Evolutionary conservation across 2,113 vertebrate genomes (phyloP).

Genomic region (Oenanthe melanoleuca): DNA sequence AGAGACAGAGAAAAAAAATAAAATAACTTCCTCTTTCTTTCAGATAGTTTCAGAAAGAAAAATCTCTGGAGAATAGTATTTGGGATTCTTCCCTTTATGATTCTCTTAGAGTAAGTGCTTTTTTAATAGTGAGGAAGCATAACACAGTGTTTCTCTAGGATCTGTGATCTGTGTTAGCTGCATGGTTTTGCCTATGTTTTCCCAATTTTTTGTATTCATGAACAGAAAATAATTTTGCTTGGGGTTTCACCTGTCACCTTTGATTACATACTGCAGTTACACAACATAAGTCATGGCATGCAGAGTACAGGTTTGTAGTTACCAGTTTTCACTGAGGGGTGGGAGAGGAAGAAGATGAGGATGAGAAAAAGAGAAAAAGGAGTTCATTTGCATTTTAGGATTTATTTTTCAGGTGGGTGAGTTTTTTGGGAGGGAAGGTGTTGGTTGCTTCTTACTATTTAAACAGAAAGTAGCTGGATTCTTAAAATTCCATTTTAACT

Average conservation of each 20-base stretch:
- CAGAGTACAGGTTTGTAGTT: not conserved
- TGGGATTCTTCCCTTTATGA: not conserved
- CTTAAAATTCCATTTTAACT: not conserved
- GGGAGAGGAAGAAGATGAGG: not conserved
- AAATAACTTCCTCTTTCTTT: not conserved
- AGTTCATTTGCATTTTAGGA: not conserved
- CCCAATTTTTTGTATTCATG: not conserved
- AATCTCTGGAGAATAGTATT: not conserved
- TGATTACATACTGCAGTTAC: not conserved
- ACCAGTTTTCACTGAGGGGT: not conserved
- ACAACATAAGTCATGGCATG: not conserved
- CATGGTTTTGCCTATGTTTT: not conserved
- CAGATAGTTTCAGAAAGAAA: constrained; percentile 1
- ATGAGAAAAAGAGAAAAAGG: not conserved
- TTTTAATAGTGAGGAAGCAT: not conserved
- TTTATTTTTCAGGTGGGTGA: not conserved
- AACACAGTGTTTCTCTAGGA: not conserved
- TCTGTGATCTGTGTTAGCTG: not conserved
- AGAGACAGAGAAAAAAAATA: no score
- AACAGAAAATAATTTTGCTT: not conserved
- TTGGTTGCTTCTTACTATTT: not conserved
- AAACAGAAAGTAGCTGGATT: not conserved
- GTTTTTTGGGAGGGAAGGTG: not conserved
- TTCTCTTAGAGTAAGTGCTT: not conserved
- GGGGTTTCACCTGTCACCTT: not conserved